Base-by-base conservation (phyloP, 2,113 vertebrate species). In the Tiliqua scincoides region DNA sequence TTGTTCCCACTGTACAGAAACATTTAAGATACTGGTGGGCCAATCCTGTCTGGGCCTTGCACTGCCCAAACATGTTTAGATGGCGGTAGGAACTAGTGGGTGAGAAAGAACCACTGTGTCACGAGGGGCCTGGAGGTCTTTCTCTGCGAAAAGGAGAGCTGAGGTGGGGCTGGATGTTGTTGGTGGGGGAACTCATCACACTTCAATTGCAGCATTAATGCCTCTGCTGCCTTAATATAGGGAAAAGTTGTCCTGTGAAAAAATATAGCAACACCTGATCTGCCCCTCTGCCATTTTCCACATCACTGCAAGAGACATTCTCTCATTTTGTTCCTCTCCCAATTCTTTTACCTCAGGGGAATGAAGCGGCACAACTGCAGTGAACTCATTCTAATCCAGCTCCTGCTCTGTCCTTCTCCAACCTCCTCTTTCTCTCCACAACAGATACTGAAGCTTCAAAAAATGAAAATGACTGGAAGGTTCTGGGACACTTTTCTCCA, bases 181-280 rank as follows among this genome's bases (percentile, higher is more conserved):
- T 57, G 0, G 17, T 1, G 52, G 62, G 0, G 54, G 10, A 35
- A 68, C 68, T 82, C 52, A 12, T 84, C 80, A 80, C 40, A 85
- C 76, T 67, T 83, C 88, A 82, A 79, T 1, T 0, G 85, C 86
- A 90, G 18, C 25, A 74, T 86, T 32, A 68, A 71, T 74, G 48
- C 18, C 63, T 77, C 3, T 10, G 37, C 35, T 48, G 32, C 14
- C 52, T 68, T 67, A 32, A 6, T 76, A 61, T 70, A 82, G 43
- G 43, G 35, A 62, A 85, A 0, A 75, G 87, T 1, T 0, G 27
- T 88, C 78, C 78, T 83, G 75, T 88, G 88, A 77, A 80, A 91
- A 93, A 92, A 81, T 67, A 52, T 92, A 92, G 83, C 85, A 87
- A 91, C 87, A 94, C 93, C 91, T 93, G 90, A 92, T 67, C 2